Conservation (phyloP, 2,888 invertebrate species). For the Acleris cristana region DNA sequence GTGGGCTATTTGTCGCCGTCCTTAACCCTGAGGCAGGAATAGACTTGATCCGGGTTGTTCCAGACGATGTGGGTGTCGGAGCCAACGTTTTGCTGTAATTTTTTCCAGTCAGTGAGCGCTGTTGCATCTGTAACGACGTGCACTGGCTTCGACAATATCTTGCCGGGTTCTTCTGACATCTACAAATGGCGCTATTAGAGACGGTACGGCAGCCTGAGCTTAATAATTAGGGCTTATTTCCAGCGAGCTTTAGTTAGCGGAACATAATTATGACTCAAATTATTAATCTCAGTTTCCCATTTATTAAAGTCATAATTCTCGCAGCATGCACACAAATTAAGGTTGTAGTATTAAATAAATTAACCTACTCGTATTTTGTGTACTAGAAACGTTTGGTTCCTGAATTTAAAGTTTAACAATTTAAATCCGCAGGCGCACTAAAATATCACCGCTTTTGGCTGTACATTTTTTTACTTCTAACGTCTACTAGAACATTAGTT, state of each 20-base stretch:
- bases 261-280: slow-evolving; percentile 31
- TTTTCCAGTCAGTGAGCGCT: slow-evolving; percentile 40
- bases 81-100: slow-evolving; percentile 34
- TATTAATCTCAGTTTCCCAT: slow-evolving; percentile 28
- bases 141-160: slow-evolving; percentile 40
- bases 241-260: slow-evolving; percentile 31
- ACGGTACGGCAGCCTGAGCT: slow-evolving; percentile 34
- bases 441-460: background rate
- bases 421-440: background rate
- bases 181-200: slow-evolving; percentile 38
- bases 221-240: slow-evolving; percentile 38
- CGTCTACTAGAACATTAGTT: background rate
- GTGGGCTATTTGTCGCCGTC: slow-evolving; percentile 28
- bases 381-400: too few species aligned
- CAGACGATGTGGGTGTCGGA: slow-evolving; percentile 23
- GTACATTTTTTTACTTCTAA: slow-evolving; percentile 3
- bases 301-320: slow-evolving; percentile 15
- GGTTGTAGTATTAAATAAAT: background rate
- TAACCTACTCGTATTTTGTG: background rate
- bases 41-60: slow-evolving; percentile 24
- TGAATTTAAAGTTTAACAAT: background rate
- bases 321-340: background rate
- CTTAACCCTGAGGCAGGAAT: slow-evolving; percentile 26
- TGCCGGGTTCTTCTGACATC: slow-evolving; percentile 40
- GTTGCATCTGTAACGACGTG: slow-evolving; percentile 41